Evolutionary conservation across 2,888 invertebrate species (phyloP), one percentile per base, ranked within the genome.

Genomic region (Papilio gigon): DNA sequence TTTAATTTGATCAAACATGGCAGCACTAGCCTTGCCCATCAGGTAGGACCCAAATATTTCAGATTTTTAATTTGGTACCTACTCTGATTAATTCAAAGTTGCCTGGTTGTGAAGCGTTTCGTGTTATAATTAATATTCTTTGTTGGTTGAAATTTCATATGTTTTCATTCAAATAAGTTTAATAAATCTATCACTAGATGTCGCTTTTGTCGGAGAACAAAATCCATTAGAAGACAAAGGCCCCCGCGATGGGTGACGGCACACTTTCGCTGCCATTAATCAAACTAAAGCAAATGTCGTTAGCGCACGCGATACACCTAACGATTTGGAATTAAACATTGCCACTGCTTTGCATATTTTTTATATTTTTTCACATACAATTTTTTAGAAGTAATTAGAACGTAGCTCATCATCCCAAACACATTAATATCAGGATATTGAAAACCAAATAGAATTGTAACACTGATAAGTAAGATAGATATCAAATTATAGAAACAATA

Each of bases 141-240:
- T 42, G 33, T 4, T 47, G 12, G 11, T n/a, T n/a, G n/a, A n/a
- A n/a, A 3, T 56, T 30, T 27, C 8, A 22, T 9, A 44, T 30
- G 4, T 0, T 53, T n/a, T 27, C 8, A 42, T 42, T 42, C 8
- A 30, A n/a, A 30, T 27, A 50, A n/a, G 2, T 2, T 30, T 30
- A 53, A 12, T 8, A 25, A n/a, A 25, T 56, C 12, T 30, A 30
- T 56, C n/a, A 5, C 17, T 8, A 56, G 17, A 56, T 56, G 27
- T 56, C 53, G 27, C 17, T 30, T 9, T 56, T 30, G 17, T 17
- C 14, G 11, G 25, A n/a, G 27, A 27, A 56, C 30, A 56, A 56
- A 56, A 56, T 17, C 9, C 53, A 56, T 56, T 56, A 56, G 17
- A 56, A 56, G 30, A 30, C 53, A 53, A 53, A 53, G 53, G 11